These are phyloP conservation scores for Sycophaga agraensis DNA, from an alignment of 1,140 invertebrate genomes.

Conservation along the genomic window DNA sequence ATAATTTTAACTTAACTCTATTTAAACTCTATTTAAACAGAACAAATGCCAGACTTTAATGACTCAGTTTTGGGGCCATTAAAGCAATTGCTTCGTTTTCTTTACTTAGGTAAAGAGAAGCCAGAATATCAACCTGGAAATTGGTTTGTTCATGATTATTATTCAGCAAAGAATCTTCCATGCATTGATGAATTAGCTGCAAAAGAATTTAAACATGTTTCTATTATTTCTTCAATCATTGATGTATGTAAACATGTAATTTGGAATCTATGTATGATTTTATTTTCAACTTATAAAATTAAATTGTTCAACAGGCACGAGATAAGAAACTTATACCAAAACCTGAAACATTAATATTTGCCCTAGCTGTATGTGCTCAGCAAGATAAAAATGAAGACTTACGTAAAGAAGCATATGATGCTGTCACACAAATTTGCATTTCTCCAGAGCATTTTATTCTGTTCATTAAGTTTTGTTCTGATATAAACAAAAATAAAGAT, in stretches of 20 bases:
- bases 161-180: slow-evolving; percentile 49
- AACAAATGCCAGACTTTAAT: slow-evolving; percentile 30
- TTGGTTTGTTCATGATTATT: slow-evolving; percentile 60
- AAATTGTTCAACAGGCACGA: slow-evolving; percentile 50
- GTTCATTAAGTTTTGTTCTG: slow-evolving; percentile 62
- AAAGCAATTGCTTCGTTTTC: slow-evolving; percentile 51
- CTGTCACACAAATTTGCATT: slow-evolving; percentile 58
- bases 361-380: slow-evolving; percentile 61
- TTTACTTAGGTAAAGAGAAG: slow-evolving; percentile 61
- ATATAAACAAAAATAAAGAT: slow-evolving; percentile 50
- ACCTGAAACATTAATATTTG: slow-evolving; percentile 62
- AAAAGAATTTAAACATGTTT: slow-evolving; percentile 22
- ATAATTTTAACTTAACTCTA: neutral
- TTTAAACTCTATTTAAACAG: neutral
- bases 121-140: slow-evolving; percentile 62
- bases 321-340: slow-evolving; percentile 58
- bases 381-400: slow-evolving; percentile 49
- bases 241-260: slow-evolving; percentile 9
- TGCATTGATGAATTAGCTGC: slow-evolving; percentile 53
- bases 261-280: neutral
- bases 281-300: neutral
- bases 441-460: slow-evolving; percentile 62
- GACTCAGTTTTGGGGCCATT: slow-evolving; percentile 33
- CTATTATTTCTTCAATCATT: slow-evolving; percentile 18
- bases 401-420: slow-evolving; percentile 57